A percentile compares a stretch with the other conserved stretches of the same genome.
These are phyloP conservation scores for Troilus luridus DNA, from an alignment of 2,888 invertebrate species.

Conservation along the genomic window DNA sequence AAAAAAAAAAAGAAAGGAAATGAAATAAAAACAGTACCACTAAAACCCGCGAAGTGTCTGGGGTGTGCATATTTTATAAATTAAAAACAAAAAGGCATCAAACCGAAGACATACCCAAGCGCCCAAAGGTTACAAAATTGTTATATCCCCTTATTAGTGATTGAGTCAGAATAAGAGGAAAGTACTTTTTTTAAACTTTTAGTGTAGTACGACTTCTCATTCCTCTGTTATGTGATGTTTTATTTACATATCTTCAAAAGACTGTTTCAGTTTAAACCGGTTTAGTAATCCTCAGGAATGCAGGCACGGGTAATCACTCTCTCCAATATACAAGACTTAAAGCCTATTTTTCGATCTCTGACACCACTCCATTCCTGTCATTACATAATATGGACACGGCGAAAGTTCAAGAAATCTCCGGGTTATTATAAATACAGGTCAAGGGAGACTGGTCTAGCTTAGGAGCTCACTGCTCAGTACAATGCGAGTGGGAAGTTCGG, in stretches of 20 bases:
- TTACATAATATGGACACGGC: constrained; percentile 16
- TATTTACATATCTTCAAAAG: not conserved
- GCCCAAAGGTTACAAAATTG: no score
- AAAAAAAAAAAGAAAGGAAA: no score
- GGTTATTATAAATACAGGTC: constrained; percentile 46
- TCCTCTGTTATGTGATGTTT: not conserved
- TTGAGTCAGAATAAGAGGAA: no score
- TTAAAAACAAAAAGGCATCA: no score
- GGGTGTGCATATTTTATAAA: no score
- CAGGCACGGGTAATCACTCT: not conserved
- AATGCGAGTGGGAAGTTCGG: not conserved
- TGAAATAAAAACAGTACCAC: no score
- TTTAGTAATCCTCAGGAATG: not conserved
- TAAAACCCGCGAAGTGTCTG: no score
- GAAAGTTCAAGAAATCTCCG: constrained; percentile 42
- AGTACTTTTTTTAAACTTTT: not conserved
- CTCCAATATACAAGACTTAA: not conserved
- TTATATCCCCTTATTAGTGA: no score
- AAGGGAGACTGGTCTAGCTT: constrained; percentile 9
- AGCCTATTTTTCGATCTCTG: not conserved
- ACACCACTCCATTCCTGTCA: constrained; percentile 4
- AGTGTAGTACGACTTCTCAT: not conserved
- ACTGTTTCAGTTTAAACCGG: not conserved
- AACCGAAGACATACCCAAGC: no score
- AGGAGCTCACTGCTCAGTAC: not conserved